Evolutionary conservation across 2,113 vertebrate species (phyloP).

Genomic region (Ploceus nigricollis): DNA sequence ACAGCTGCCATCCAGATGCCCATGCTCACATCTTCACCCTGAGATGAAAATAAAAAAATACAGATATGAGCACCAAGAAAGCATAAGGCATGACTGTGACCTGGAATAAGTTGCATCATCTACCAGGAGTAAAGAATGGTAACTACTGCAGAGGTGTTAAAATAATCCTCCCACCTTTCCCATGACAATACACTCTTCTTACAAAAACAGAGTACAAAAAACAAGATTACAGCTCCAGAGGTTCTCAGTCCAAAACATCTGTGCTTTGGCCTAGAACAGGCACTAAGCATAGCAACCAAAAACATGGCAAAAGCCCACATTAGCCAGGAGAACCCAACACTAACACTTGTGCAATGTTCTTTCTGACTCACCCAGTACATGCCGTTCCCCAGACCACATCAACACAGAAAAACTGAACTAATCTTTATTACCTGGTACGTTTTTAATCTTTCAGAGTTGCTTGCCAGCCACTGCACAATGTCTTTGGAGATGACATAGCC

Average conservation of each 20-base stretch:
- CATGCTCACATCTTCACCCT: conserved; percentile 99
- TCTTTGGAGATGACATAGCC: conserved; percentile 92
- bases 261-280: neutral
- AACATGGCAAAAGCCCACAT: neutral
- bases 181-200: neutral
- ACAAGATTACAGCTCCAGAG: neutral
- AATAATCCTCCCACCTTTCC: neutral
- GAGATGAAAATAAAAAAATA: neutral
- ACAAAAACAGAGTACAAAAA: neutral
- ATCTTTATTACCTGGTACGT: conserved; percentile 86
- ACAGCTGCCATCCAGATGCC: conserved; percentile 99
- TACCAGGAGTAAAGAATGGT: neutral
- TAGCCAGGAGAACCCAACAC: neutral
- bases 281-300: neutral
- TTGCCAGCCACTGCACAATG: conserved; percentile 91
- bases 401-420: neutral
- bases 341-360: neutral
- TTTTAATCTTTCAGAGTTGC: conserved; percentile 86
- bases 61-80: neutral
- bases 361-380: neutral
- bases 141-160: neutral
- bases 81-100: neutral
- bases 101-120: neutral
- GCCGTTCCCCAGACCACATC: neutral
- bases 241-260: neutral